A percentile compares a stretch with the other conserved stretches of the same genome.
Conservation (phyloP, 2,113 vertebrate genomes). For the Centropus unirufus region DNA sequence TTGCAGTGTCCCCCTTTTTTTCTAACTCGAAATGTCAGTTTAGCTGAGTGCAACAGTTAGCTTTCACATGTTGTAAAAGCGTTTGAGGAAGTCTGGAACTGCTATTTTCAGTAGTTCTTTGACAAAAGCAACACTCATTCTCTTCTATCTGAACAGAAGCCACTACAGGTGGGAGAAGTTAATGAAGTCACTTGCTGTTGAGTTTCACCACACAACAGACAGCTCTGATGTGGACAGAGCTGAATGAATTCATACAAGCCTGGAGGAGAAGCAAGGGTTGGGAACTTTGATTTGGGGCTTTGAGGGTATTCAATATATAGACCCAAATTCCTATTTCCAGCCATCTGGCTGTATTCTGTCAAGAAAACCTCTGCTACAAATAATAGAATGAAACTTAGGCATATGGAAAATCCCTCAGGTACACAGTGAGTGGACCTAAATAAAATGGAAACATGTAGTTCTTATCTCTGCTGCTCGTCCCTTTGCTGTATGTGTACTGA, state of each 20-base stretch:
- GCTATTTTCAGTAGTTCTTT: conserved; percentile 22
- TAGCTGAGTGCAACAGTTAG: neutral
- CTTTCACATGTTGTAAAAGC: neutral
- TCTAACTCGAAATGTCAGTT: neutral
- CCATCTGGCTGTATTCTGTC: neutral
- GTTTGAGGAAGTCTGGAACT: conserved; percentile 23
- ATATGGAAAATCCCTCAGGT: neutral
- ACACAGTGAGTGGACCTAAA: neutral
- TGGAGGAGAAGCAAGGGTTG: neutral
- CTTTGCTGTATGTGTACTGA: neutral
- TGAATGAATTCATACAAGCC: neutral
- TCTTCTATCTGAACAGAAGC: neutral
- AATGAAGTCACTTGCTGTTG: neutral
- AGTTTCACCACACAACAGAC: neutral
- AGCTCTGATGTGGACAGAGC: neutral
- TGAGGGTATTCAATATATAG: neutral
- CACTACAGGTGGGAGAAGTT: conserved; percentile 7
- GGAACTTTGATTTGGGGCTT: neutral
- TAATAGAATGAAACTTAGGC: neutral
- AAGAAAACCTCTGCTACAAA: neutral
- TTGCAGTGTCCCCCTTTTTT: neutral
- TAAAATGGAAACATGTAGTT: neutral
- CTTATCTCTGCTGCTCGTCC: neutral
- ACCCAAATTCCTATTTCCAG: neutral
- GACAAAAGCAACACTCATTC: neutral